Evolutionary conservation across 2,888 invertebrate species (phyloP).

Genomic region (Volucella zonaria): DNA sequence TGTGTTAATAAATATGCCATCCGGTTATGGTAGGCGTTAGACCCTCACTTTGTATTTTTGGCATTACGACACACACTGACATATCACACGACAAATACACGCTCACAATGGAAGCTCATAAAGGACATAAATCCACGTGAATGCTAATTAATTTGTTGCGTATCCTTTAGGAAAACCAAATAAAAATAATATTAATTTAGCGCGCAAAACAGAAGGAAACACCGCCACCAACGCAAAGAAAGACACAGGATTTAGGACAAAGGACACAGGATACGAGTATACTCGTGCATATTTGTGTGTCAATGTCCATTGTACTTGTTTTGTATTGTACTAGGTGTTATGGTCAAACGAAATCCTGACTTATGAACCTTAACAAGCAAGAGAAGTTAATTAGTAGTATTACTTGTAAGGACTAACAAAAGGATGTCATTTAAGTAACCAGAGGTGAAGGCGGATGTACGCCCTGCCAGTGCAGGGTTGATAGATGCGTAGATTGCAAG

Average conservation of each 20-base stretch:
- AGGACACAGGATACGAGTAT: conserved; percentile 1
- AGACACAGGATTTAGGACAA: background rate
- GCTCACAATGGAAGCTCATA: background rate
- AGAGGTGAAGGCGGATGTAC: too few relatives aligned
- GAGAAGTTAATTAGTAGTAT: conserved; percentile 6
- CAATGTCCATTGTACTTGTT: conserved; percentile 4
- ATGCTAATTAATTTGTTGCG: conserved; percentile 61
- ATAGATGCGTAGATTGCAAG: too few relatives aligned
- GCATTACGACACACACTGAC: background rate
- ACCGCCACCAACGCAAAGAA: conserved; percentile 33
- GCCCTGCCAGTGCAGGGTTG: too few relatives aligned
- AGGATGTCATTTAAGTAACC: too few relatives aligned
- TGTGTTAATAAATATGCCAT: too few relatives aligned
- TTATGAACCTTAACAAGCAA: conserved; percentile 6
- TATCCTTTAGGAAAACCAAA: conserved; percentile 48
- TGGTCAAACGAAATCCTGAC: background rate
- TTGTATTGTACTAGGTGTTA: background rate
- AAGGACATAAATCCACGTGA: conserved; percentile 54
- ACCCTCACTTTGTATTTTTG: conserved; percentile 11
- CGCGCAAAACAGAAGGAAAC: conserved; percentile 15
- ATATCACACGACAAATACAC: background rate
- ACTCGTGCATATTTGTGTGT: background rate
- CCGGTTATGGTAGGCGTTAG: background rate
- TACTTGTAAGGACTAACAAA: too few relatives aligned
- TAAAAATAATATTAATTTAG: conserved; percentile 39